phyloP scores from a whole-genome alignment of 1,140 invertebrate species.

The Bactericera cockerelli region DNA sequence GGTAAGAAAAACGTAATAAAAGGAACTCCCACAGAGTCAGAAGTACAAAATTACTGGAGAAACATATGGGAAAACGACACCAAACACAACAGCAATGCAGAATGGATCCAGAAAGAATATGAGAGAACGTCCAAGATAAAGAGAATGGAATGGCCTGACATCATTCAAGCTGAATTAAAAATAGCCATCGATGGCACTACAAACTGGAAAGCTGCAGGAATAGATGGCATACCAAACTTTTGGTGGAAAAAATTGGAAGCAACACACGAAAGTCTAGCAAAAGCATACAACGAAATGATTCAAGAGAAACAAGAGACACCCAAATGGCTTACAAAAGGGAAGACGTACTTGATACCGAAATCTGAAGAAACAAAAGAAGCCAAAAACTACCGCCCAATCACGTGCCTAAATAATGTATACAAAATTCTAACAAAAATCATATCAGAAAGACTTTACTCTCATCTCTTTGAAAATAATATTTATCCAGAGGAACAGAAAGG shows the following conservation, averaged over 20 bases:
- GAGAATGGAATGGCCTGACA: not conserved
- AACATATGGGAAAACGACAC: not conserved
- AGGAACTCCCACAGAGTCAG: not conserved
- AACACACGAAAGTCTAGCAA: not conserved
- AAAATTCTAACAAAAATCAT: too few relatives aligned
- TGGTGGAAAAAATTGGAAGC: not conserved
- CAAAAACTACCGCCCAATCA: too few relatives aligned
- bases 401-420: too few relatives aligned
- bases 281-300: not conserved
- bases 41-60: not conserved
- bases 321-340: too few relatives aligned
- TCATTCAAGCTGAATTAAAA: not conserved
- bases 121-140: not conserved
- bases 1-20: not conserved
- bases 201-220: not conserved
- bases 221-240: slow-evolving; percentile 3
- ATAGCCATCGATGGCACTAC: not conserved
- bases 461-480: too few relatives aligned
- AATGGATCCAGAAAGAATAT: not conserved
- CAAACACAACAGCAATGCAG: not conserved
- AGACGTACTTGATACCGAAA: too few relatives aligned
- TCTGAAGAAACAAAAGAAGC: too few relatives aligned
- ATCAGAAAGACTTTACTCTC: too few relatives aligned
- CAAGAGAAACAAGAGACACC: too few relatives aligned
- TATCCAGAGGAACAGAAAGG: too few relatives aligned